Percentiles rank a stretch among this genome's conserved stretches.
Conservation (phyloP, 2,113 vertebrate genomes). For the Alectura lathami region DNA sequence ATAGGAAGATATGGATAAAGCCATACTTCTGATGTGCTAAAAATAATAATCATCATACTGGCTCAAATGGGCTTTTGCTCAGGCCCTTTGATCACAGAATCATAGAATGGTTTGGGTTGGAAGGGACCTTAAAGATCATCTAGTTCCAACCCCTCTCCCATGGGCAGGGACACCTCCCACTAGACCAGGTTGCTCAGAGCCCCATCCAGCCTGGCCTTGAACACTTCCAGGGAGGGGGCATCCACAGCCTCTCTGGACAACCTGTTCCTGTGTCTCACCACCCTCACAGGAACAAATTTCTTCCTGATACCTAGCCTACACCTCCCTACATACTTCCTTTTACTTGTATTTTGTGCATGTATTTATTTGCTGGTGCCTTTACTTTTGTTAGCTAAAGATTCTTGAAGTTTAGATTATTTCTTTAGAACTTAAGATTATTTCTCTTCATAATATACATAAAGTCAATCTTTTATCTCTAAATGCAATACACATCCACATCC, state of each 20-base stretch:
- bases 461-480: not conserved
- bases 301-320: no score
- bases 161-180: no score
- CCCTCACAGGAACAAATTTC: no score
- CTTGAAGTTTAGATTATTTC: not conserved
- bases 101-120: no score
- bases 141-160: no score
- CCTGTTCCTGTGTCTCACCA: no score
- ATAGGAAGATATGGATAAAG: not conserved
- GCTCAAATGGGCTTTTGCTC: not conserved
- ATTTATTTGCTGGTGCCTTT: slow-evolving; percentile 14
- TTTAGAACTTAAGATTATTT: not conserved
- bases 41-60: not conserved
- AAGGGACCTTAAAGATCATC: no score
- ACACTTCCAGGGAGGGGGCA: no score
- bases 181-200: no score
- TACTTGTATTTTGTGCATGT: not conserved
- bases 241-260: no score
- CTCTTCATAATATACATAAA: not conserved
- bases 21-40: not conserved
- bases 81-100: slow-evolving; percentile 1
- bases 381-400: not conserved
- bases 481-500: not conserved
- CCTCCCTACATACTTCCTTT: not conserved
- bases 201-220: no score